phyloP scores from a whole-genome alignment of 1,140 invertebrate species.

The Drosophila setifemur region DNA sequence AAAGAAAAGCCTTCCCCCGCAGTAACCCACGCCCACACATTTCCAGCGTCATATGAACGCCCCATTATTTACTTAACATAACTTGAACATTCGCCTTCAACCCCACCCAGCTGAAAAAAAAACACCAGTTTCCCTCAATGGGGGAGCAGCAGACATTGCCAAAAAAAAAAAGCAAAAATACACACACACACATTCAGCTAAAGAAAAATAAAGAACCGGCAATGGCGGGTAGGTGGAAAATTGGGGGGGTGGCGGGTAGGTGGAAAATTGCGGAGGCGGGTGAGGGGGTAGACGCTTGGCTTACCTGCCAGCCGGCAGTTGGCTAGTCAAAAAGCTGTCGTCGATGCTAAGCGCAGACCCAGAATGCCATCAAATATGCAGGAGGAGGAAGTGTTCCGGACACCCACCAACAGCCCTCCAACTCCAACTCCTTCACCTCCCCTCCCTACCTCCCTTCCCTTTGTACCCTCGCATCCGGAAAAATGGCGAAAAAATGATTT shows the following conservation, averaged over 20 bases:
- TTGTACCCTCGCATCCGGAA: slow-evolving; percentile 31
- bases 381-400: slow-evolving; percentile 30
- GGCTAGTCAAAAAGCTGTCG: slow-evolving; percentile 79
- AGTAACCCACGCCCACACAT: slow-evolving; percentile 36
- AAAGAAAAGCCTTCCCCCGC: background rate
- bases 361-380: slow-evolving; percentile 72
- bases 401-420: slow-evolving; percentile 7
- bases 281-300: slow-evolving; percentile 46
- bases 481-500: slow-evolving; percentile 77
- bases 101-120: slow-evolving; percentile 11
- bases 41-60: slow-evolving; percentile 72
- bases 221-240: slow-evolving; percentile 25
- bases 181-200: slow-evolving; percentile 11
- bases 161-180: slow-evolving; percentile 28
- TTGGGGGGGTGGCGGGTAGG: slow-evolving; percentile 17
- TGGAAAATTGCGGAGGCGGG: slow-evolving; percentile 1
- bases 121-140: slow-evolving; percentile 25
- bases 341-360: slow-evolving; percentile 70
- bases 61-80: slow-evolving; percentile 81
- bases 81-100: slow-evolving; percentile 70
- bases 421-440: no score
- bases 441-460: no score
- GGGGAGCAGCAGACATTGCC: slow-evolving; percentile 42
- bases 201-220: slow-evolving; percentile 33
- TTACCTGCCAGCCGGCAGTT: slow-evolving; percentile 67